Percentiles rank a stretch among this genome's conserved stretches.
Conservation (phyloP, 2,888 invertebrate genomes). For the Anarsia innoxiella region DNA sequence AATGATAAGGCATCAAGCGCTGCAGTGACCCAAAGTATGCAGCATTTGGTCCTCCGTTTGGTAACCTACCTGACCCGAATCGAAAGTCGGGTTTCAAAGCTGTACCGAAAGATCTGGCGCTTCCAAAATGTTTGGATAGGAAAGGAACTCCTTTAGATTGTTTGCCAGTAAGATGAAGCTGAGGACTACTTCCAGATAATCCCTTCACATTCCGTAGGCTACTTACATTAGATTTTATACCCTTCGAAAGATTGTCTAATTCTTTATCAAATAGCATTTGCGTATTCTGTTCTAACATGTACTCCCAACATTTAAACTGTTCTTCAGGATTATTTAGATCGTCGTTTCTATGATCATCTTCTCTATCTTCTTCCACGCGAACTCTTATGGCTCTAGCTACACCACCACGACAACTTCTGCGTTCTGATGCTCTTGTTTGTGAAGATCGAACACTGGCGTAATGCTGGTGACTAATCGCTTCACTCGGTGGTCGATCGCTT, state of each 20-base stretch:
- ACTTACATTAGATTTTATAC: constrained; percentile 71
- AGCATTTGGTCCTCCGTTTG: constrained; percentile 87
- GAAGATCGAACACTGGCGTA: constrained; percentile 66
- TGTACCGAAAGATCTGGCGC: constrained; percentile 85
- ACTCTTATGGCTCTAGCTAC: constrained; percentile 79
- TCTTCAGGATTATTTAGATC: constrained; percentile 81
- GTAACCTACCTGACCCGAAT: constrained; percentile 75
- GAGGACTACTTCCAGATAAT: constrained; percentile 83
- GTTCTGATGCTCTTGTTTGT: constrained; percentile 56
- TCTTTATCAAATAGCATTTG: constrained; percentile 92
- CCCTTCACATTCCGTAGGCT: constrained; percentile 74
- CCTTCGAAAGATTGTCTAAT: constrained; percentile 84
- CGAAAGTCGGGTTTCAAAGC: constrained; percentile 75
- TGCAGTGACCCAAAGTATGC: constrained; percentile 92
- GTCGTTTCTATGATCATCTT: constrained; percentile 58
- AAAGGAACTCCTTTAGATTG: constrained; percentile 69
- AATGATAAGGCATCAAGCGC: constrained; percentile 85
- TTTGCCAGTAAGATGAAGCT: constrained; percentile 68
- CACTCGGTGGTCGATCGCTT: constrained; percentile 80
- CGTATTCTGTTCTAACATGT: constrained; percentile 93
- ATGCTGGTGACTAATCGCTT: constrained; percentile 58
- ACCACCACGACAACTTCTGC: constrained; percentile 74
- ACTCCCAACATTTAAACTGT: constrained; percentile 95
- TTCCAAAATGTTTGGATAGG: constrained; percentile 85
- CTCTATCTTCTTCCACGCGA: constrained; percentile 78